Base-by-base conservation (phyloP, 2,888 invertebrate genomes). In the Trissonchulus latispiculum region DNA sequence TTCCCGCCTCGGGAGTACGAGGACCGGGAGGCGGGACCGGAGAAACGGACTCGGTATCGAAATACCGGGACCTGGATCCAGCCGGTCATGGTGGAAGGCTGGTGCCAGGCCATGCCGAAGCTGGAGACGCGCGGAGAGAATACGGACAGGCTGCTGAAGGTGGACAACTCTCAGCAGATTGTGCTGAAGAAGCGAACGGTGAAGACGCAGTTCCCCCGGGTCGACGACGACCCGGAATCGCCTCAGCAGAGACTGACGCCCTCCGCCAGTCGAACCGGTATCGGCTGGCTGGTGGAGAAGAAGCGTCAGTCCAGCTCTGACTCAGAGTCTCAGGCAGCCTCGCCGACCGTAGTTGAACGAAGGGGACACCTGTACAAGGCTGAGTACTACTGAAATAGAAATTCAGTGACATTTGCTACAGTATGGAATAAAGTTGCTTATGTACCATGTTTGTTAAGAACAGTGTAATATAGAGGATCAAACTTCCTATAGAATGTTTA, bases 121-220 rank as follows among this genome's bases (percentile, higher is more conserved):
- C 3, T 15, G 15, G 3, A 15, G 3, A 68, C 8, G 31, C n/a
- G 35, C 31, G 36, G 35, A 33, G 33, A 36, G 15, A 68, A 68
- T 36, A 68, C 69, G n/a, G 69, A 68, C 2, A n/a, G 36, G n/a
- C 15, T 33, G n/a, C 8, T 68, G 2, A 35, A 23, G 15, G 69
- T 33, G 33, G 69, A 68, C 15, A n/a, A 23, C 8, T 3, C 35
- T 33, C 36, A 68, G 36, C 69, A 68, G n/a, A 68, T 33, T 36
- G 36, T n/a, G 36, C 69, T 36, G 3, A 33, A 36, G 36, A 68
- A 33, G n/a, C 69, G 69, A 23, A 68, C 69, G 28, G 69, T 68
- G 8, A 68, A 68, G 36, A 68, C 69, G 36, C 69, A 68, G 33
- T 68, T 32, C 36, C 69, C 69, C n/a, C 48, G 48, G 23, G 48